phyloP scores from a whole-genome alignment of 2,888 invertebrate species.

The Lasioglossum zephyrum region DNA sequence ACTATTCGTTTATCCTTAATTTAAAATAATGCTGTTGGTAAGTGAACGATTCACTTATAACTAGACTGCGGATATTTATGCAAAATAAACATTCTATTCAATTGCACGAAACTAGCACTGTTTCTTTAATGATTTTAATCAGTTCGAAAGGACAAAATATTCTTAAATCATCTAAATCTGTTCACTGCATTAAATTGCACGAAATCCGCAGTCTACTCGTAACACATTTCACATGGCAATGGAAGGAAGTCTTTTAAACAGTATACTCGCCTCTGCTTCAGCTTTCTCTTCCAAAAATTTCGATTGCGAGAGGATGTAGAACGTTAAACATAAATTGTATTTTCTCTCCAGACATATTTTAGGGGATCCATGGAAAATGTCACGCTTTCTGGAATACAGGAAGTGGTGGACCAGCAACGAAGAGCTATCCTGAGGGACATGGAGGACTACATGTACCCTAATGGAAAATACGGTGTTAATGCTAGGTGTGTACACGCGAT shows the following conservation, averaged over 20 bases:
- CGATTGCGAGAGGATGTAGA: background rate
- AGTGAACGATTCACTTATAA: background rate
- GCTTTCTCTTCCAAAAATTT: conserved; percentile 11
- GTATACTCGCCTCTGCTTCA: conserved; percentile 18
- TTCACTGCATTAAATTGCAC: background rate
- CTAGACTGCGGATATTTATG: background rate
- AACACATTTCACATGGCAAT: conserved; percentile 28
- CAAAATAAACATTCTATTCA: background rate
- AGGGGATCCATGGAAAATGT: conserved; percentile 73
- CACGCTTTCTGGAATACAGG: conserved; percentile 85
- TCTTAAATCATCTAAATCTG: no score
- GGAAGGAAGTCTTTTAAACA: background rate
- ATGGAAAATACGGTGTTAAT: conserved; percentile 85
- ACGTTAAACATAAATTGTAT: conserved; percentile 19
- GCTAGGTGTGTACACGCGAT: conserved; percentile 80
- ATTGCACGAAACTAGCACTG: no score
- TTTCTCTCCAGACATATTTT: conserved; percentile 72
- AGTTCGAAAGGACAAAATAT: no score
- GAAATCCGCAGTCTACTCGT: background rate
- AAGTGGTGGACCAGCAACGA: conserved; percentile 87
- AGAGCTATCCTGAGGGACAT: conserved; percentile 86
- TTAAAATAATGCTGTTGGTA: conserved; percentile 15
- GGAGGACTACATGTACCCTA: conserved; percentile 87
- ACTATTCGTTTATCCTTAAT: background rate
- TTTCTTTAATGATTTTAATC: no score